Evolutionary conservation across 2,797 vertebrate species (phyloP), one percentile per base, ranked within the genome.

Genomic region (Poecilia gillii): DNA sequence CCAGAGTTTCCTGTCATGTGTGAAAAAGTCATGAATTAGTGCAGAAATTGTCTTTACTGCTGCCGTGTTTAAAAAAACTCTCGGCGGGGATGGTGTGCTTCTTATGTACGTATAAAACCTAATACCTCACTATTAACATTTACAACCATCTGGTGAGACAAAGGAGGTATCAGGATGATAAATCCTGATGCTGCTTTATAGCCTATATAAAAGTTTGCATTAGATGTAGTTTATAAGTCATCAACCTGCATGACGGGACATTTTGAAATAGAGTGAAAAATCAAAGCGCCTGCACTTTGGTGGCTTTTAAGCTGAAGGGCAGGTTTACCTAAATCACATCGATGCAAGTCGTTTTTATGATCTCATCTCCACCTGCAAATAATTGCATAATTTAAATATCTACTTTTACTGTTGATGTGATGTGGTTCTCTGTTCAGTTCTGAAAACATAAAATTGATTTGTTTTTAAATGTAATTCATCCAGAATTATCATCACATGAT

Each of bases 111-210:
- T 71, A 73, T 11, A 36, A 14, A 85, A 36, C 64, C 80, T 81
- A 73, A 79, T 28, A 80, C 72, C 45, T 7, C 1, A 1, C 49
- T 59, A 85, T 89, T 85, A 88, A 85, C 72, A 68, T 90, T 87
- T 87, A 90, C 68, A 73, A 64, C 71, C 41, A 71, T 78, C 75
- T 76, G 41, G 87, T 47, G 51, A 89, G 80, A 64, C 71, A 28
- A 28, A n/a, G 46, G 85, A 89, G 78, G 77, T 43, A 72, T 82
- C 75, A 77, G 82, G 85, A 86, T 74, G 82, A 85, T 80, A 59
- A 85, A 73, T 76, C 76, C 33, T 0, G 2, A 72, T 51, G 6
- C 4, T 49, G 25, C 12, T 87, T 85, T 84, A 82, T 39, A 68
- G n/a, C 0, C 33, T 57, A 76, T 45, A 75, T 85, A 86, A 86